Evolutionary conservation across 2,888 invertebrate species (phyloP).

Genomic region (Nephrotoma guestfalica): DNA sequence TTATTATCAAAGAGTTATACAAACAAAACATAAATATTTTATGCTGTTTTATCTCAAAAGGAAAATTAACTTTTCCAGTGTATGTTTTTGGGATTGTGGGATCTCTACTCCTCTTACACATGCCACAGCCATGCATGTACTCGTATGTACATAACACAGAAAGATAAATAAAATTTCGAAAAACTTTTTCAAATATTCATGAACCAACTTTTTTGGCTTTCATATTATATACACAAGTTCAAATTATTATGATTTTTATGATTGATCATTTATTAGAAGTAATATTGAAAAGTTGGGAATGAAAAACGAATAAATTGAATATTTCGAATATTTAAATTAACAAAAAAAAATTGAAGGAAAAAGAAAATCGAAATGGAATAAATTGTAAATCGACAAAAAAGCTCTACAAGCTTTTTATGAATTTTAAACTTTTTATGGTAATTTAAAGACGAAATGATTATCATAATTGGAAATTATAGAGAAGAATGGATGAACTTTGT

Average conservation of each 20-base stretch:
- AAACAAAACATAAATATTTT: background rate
- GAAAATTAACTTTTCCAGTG: background rate
- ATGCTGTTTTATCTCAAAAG: background rate
- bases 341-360: background rate
- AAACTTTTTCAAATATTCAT: background rate
- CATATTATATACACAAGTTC: background rate
- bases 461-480: background rate
- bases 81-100: background rate
- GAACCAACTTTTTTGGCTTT: background rate
- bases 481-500: background rate
- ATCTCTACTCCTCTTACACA: background rate
- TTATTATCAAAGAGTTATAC: background rate
- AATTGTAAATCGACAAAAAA: background rate
- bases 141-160: background rate
- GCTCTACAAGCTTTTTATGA: background rate
- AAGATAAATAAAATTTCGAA: background rate
- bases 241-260: background rate
- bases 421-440: background rate
- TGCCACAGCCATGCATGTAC: background rate
- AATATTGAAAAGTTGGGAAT: background rate
- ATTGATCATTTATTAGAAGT: background rate
- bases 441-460: background rate
- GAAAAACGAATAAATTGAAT: background rate
- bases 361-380: background rate
- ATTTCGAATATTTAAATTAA: background rate